Evolutionary conservation across 2,888 invertebrate species (phyloP), one percentile per base, ranked within the genome.

Genomic region (Atherix ibis): DNA sequence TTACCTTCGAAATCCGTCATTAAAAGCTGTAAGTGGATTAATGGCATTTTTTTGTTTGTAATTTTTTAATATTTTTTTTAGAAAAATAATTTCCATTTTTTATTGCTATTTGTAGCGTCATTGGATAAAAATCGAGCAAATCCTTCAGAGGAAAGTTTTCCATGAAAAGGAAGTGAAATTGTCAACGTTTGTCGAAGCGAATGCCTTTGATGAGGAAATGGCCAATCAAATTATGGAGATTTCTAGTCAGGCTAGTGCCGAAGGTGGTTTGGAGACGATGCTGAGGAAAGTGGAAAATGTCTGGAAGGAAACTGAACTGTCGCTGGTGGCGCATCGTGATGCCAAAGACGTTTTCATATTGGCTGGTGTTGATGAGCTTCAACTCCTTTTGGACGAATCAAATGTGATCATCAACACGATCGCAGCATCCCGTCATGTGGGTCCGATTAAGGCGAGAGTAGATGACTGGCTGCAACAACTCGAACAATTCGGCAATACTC

Each of bases 351-450:
- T 85, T 0, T 89, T 67, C 48, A 75, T 91, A 19, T 61, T 91
- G 34, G 89, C 87, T 3, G 78, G 81, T 0, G 66, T 83, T 2
- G 91, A 91, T 46, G 89, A 91, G 45, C 65, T 91, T 18, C 87
- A 85, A 56, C 67, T 74, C 1, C 67, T 76, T 3, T 56, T 87
- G 3, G 91, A 91, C 50, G 91, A 91, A 52, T 80, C 82, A 47
- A 81, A 77, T 54, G 87, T 91, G 34, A 80, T 80, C 50, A 70
- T 91, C 25, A 76, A 78, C 45, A 91, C 89, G 0, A 87, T 92
- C 31, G 73, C 81, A 1, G 85, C 85, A 47, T 89, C 89, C 0
- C 67, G 83, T 31, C 79, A 81, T 57, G 83, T 87, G 10, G 85
- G 79, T 0, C 87, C 87, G 0, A 87, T 92, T 38, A 82, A 77